Base-by-base conservation (phyloP, 2,888 invertebrate genomes). In the Gastrophysa polygoni region DNA sequence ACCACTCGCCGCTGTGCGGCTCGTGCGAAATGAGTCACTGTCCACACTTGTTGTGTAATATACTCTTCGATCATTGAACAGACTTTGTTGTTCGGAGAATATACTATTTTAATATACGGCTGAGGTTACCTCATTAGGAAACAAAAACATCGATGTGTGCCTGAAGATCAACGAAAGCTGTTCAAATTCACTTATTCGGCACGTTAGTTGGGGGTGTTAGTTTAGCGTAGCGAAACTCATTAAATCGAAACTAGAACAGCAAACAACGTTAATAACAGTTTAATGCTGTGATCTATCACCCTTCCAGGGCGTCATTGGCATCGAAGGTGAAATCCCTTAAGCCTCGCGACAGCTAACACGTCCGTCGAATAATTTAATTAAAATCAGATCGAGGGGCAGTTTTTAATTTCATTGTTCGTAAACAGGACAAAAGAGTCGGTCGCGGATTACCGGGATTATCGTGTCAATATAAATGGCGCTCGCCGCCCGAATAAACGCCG, bases 351-450 rank as follows among this genome's bases (percentile, higher is more conserved):
- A 73, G 73, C 75, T 73, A 73, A 73, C 70, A 74, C 70, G 74
- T 75, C 63, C 59, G 71, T 44, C 70, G 74, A 72, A 77, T 78
- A 76, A 78, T 78, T 78, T 77, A 77, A 78, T 78, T 78, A 78
- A 74, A 77, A 75, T 74, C 71, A 72, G 74, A 74, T 75, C 72
- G 69, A 73, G 75, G 76, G 75, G 75, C 71, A 74, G 73, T 77
- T 78, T 78, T 78, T 78, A 78, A 78, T 78, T 78, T 78, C 66
- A 17, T 38, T 43, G 43, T 11, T 54, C 20, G 54, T 43, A 24
- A 43, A 54, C 54, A 38, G 54, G 17, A 43, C 21, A 43, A 54
- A 54, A 38, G 38, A 38, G 10, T n/a, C 38, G 38, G 2, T 14
- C 10, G 38, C 54, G 43, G 43, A 43, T 54, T 54, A 21, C 24